Evolutionary conservation across 2,888 invertebrate genomes (phyloP), one percentile per base, ranked within the genome.

Genomic region (Tetragnatha montana): DNA sequence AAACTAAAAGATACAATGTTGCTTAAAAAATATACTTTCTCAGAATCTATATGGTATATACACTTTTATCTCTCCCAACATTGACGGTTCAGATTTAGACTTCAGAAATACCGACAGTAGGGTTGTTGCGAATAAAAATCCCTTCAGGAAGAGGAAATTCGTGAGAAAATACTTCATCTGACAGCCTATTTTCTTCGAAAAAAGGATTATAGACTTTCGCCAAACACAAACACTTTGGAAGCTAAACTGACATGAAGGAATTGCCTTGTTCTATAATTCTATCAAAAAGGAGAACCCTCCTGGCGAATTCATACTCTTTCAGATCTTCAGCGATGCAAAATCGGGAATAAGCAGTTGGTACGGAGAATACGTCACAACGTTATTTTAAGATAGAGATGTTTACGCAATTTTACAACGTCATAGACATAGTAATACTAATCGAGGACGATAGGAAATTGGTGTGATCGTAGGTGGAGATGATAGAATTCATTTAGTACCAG

Each of bases 181-280:
- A 60, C 60, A 60, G 60, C 60, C 60, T 60, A 60, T 60, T 60
- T 60, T 60, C 60, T 17, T 10, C 60, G 60, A 21, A 22, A 68
- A 79, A 80, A 68, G 60, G 35, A 68, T 80, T 80, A 80, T 60
- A 21, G 80, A 60, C 22, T 80, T 68, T 60, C 68, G 35, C 19
- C 80, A 80, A 60, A 68, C 68, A 68, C 79, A 80, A 80, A 22
- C 22, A 80, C 22, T 68, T 60, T 22, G 19, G 68, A 80, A 80
- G 60, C 19, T 60, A 80, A 80, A 68, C 80, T 80, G 80, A 80
- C 80, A 68, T 19, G 35, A 68, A 68, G 69, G 35, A 80, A 75
- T 75, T 47, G 49, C 35, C 75, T 17, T 47, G 47, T 47, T 35
- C 47, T 75, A 19, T 75, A 49, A n/a, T 75, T n/a, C 49, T 75